Percentiles rank a stretch among this genome's conserved stretches.
Conservation (phyloP, 2,888 invertebrate genomes). For the Petrolisthes manimaculis region DNA sequence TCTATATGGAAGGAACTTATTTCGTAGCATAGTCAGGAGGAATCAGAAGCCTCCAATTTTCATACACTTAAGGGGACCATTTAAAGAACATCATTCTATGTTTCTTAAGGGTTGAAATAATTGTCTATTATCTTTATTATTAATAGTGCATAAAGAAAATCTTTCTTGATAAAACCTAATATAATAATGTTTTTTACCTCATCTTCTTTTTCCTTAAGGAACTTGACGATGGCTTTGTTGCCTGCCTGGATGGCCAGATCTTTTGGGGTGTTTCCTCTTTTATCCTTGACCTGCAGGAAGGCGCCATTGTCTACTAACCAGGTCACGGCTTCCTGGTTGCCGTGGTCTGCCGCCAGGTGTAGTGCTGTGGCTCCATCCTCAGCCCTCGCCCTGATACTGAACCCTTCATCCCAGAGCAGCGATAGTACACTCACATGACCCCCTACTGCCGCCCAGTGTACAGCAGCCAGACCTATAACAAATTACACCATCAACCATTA, state of each 20-base stretch:
- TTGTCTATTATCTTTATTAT: too few relatives aligned
- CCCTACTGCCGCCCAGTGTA: slow-evolving; percentile 35
- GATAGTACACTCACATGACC: slow-evolving; percentile 25
- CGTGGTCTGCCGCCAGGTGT: slow-evolving; percentile 40
- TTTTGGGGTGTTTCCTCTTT: slow-evolving; percentile 14
- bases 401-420: slow-evolving; percentile 25
- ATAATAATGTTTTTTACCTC: slow-evolving; percentile 10
- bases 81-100: too few relatives aligned
- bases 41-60: too few relatives aligned
- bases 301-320: slow-evolving; percentile 37
- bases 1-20: too few relatives aligned
- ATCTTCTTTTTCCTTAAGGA: slow-evolving; percentile 28
- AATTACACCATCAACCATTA: not conserved
- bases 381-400: slow-evolving; percentile 20
- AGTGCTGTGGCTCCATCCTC: slow-evolving; percentile 21
- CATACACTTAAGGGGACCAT: too few relatives aligned
- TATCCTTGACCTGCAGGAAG: slow-evolving; percentile 5
- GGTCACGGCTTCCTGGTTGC: slow-evolving; percentile 25
- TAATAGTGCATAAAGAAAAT: not conserved
- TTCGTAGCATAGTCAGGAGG: too few relatives aligned
- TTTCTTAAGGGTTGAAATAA: too few relatives aligned
- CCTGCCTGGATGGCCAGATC: slow-evolving; percentile 29
- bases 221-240: slow-evolving; percentile 10
- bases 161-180: too few relatives aligned
- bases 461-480: slow-evolving; percentile 16